A percentile compares a stretch with the other conserved stretches of the same genome.
These are phyloP conservation scores for Eurystomus glaucurus DNA, from an alignment of 2,797 vertebrate species.

Conservation along the genomic window DNA sequence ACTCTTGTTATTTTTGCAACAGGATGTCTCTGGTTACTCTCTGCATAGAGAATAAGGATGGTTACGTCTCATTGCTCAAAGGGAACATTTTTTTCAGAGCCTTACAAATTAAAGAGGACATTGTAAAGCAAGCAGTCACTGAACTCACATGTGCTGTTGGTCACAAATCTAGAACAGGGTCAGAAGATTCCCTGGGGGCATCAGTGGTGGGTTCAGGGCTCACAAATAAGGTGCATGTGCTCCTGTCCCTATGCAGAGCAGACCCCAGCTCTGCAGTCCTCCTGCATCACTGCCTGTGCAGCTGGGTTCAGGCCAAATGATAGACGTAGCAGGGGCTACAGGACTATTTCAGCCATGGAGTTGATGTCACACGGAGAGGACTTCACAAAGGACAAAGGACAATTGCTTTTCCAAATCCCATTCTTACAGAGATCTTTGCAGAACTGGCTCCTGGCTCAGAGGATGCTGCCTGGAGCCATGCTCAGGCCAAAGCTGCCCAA, in stretches of 20 bases:
- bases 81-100: background rate
- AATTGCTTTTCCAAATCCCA: background rate
- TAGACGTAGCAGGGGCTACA: no score
- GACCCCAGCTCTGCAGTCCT: background rate
- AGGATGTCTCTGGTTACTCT: conserved; percentile 63
- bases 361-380: background rate
- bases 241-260: background rate
- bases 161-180: background rate
- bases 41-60: conserved; percentile 22
- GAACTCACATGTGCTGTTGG: background rate
- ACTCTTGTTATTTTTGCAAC: conserved; percentile 49
- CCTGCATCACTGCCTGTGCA: fast-evolving
- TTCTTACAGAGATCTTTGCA: background rate
- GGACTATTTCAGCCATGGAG: background rate
- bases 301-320: background rate
- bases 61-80: conserved; percentile 46
- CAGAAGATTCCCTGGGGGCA: background rate
- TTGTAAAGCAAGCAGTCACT: background rate
- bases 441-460: background rate
- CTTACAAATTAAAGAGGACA: conserved; percentile 13
- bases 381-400: background rate
- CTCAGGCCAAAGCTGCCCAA: background rate
- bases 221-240: background rate
- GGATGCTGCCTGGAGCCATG: background rate
- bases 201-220: background rate